phyloP scores from a whole-genome alignment of 2,113 vertebrate species.

The Sinocyclocheilus rhinocerous region DNA sequence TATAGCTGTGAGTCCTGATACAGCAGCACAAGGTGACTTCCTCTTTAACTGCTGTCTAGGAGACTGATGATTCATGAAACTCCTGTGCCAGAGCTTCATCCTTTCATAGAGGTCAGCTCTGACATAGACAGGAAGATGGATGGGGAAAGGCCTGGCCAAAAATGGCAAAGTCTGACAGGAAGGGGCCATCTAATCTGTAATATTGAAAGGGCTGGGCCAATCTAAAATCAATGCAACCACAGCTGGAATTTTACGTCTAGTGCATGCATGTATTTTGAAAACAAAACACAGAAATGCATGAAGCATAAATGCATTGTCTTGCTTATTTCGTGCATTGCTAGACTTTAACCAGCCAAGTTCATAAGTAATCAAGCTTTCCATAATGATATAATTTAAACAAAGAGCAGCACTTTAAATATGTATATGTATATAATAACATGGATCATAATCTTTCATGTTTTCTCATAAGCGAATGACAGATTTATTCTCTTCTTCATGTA shows the following conservation, averaged over 20 bases:
- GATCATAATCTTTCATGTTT: conserved; percentile 11
- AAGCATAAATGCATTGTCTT: neutral
- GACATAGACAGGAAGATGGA: conserved; percentile 47
- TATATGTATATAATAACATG: too few species aligned
- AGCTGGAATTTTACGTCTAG: neutral
- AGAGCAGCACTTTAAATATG: neutral
- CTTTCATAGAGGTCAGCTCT: conserved; percentile 53
- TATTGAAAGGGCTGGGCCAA: neutral
- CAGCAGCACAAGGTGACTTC: conserved; percentile 67
- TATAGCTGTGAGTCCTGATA: neutral
- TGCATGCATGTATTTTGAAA: neutral
- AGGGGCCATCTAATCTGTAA: neutral
- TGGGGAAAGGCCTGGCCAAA: neutral
- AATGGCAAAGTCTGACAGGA: neutral
- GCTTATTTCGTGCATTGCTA: neutral
- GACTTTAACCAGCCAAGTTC: neutral
- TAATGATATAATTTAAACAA: neutral
- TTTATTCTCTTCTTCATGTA: neutral
- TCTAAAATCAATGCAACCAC: neutral
- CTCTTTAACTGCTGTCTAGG: conserved; percentile 57
- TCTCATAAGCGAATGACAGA: neutral
- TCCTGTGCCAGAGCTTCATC: conserved; percentile 48
- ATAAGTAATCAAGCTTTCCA: neutral
- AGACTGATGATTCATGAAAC: conserved; percentile 64
- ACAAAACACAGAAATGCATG: neutral